Conservation (phyloP, 2,113 vertebrate species). For the Limanda limanda region DNA sequence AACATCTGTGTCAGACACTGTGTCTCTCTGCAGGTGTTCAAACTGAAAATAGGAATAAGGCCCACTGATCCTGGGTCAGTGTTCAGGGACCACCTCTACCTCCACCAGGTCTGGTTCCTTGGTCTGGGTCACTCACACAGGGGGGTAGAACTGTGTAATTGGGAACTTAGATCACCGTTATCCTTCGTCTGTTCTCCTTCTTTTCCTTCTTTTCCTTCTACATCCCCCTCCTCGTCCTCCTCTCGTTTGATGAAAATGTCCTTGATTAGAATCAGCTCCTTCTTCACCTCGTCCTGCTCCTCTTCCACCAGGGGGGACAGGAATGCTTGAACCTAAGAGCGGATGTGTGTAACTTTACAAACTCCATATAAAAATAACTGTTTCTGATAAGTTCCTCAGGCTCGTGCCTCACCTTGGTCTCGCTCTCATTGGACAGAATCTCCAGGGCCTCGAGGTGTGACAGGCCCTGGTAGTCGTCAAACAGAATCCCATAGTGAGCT, state of each 20-base stretch:
- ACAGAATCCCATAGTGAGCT: conserved; percentile 94
- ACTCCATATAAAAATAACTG: neutral
- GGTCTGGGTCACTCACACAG: conserved; percentile 77
- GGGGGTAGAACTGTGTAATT: conserved; percentile 78
- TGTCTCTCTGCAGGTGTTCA: neutral
- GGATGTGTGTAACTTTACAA: neutral
- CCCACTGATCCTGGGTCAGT: conserved; percentile 60
- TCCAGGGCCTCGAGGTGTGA: conserved; percentile 98
- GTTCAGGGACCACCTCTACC: conserved; percentile 48
- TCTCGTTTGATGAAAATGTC: conserved; percentile 86
- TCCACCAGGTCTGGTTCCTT: conserved; percentile 34
- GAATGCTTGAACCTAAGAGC: conserved; percentile 89
- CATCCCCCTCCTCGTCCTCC: conserved; percentile 58
- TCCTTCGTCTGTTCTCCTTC: conserved; percentile 69
- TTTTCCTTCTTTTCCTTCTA: conserved; percentile 41
- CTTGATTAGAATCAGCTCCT: conserved; percentile 92
- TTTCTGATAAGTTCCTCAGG: neutral
- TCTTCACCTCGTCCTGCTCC: conserved; percentile 88
- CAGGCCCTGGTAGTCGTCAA: conserved; percentile 97
- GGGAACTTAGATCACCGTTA: conserved; percentile 87
- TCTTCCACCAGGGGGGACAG: conserved; percentile 87
- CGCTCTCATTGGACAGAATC: conserved; percentile 97
- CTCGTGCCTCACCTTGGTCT: conserved; percentile 85
- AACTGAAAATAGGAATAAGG: neutral
- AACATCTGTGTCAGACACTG: neutral